Evolutionary conservation across 2,888 invertebrate species (phyloP).

Genomic region (Tupiocoris notatus): DNA sequence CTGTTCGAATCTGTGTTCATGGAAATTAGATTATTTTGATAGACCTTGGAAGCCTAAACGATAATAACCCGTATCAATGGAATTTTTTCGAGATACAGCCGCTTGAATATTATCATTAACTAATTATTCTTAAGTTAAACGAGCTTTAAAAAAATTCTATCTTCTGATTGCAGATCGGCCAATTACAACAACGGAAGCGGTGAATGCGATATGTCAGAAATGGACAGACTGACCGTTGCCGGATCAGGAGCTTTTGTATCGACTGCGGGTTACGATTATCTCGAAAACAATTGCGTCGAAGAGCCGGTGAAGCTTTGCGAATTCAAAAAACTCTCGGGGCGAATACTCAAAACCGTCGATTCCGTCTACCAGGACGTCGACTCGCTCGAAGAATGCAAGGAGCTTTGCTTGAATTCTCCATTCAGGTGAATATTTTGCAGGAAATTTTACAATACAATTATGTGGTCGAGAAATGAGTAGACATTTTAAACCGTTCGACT

Average conservation of each 20-base stretch:
- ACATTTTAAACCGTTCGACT: neutral
- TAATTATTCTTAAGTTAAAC: no score
- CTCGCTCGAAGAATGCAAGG: conserved; percentile 84
- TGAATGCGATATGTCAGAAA: conserved; percentile 82
- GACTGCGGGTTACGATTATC: conserved; percentile 67
- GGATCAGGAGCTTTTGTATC: conserved; percentile 74
- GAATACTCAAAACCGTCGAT: conserved; percentile 89
- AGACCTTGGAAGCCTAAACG: no score
- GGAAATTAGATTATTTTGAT: neutral
- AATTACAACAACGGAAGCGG: conserved; percentile 84
- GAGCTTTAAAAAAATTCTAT: no score
- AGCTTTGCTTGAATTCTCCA: conserved; percentile 83
- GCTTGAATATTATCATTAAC: no score
- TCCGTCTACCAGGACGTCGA: conserved; percentile 88
- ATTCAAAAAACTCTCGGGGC: conserved; percentile 83
- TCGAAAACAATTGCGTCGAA: conserved; percentile 90
- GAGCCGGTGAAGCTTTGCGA: conserved; percentile 93
- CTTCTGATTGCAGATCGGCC: conserved; percentile 69
- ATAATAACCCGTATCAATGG: no score
- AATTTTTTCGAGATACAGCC: no score
- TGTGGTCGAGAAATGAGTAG: neutral
- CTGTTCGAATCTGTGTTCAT: neutral
- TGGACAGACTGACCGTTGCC: conserved; percentile 86
- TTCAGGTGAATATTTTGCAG: conserved; percentile 56
- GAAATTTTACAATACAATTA: neutral